These are phyloP conservation scores for Micrastur ruficollis DNA, from an alignment of 2,797 vertebrate genomes.

Conservation along the genomic window DNA sequence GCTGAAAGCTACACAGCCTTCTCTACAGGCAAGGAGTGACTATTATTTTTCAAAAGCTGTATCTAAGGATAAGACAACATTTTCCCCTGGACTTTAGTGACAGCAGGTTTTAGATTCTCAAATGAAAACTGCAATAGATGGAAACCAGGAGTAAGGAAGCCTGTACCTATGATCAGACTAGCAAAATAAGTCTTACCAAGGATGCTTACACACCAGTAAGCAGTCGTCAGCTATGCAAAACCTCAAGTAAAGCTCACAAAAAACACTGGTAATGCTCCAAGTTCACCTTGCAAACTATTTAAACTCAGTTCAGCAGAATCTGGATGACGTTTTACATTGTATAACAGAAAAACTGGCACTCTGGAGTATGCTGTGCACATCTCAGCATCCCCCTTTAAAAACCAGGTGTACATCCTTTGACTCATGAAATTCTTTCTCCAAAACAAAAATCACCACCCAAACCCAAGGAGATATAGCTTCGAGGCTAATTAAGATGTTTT, in stretches of 20 bases:
- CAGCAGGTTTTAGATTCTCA: not conserved
- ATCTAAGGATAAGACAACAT: not conserved
- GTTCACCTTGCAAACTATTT: not conserved
- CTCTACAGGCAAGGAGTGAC: not conserved
- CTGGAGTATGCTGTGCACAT: not conserved
- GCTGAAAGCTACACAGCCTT: not conserved
- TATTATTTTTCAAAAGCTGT: not conserved
- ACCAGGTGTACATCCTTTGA: not conserved
- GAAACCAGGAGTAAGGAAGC: not conserved
- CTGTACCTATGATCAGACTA: not conserved
- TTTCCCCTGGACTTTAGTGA: not conserved
- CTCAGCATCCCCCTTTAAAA: not conserved
- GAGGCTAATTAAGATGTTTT: not conserved
- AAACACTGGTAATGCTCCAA: not conserved
- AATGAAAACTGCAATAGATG: not conserved
- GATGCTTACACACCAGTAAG: not conserved
- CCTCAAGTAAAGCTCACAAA: not conserved
- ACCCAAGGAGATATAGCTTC: not conserved
- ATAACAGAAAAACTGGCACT: not conserved
- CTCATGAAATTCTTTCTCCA: not conserved
- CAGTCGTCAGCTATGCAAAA: not conserved
- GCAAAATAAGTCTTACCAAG: not conserved
- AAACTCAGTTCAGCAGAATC: not conserved
- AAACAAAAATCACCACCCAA: not conserved
- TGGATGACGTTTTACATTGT: not conserved